Evolutionary conservation across 2,797 vertebrate genomes (phyloP).

Genomic region (Cynopterus sphinx): DNA sequence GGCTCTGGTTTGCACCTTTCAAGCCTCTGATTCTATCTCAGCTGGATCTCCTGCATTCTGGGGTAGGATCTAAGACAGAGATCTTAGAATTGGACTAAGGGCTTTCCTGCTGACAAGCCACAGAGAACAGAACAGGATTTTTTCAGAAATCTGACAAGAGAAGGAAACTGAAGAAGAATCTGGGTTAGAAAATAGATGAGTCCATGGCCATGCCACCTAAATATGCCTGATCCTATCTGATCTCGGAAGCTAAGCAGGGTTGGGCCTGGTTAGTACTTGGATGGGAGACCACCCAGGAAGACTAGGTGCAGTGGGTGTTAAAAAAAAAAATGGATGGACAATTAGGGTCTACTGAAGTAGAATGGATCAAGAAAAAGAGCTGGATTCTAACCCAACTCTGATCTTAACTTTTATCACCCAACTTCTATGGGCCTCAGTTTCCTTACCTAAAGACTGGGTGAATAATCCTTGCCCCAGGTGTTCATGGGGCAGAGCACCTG

Average conservation of each 20-base stretch:
- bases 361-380: not conserved
- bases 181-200: not conserved
- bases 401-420: not conserved
- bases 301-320: too few relatives aligned
- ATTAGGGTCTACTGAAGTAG: not conserved
- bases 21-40: not conserved
- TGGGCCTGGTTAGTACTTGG: too few relatives aligned
- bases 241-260: too few relatives aligned
- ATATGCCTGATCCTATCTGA: too few relatives aligned
- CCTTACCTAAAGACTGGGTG: not conserved
- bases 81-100: not conserved
- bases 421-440: not conserved
- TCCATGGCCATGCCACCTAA: too few relatives aligned
- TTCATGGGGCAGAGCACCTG: not conserved
- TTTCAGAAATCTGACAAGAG: constrained; percentile 40
- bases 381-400: not conserved
- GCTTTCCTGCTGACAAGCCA: not conserved
- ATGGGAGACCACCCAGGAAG: too few relatives aligned
- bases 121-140: not conserved
- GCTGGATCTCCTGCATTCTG: not conserved
- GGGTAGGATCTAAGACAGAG: not conserved
- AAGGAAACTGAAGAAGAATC: constrained; percentile 37
- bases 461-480: not conserved
- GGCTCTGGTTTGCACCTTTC: not conserved
- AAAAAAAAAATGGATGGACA: not conserved